A percentile compares a stretch with the other conserved stretches of the same genome.
phyloP scores from a whole-genome alignment of 2,113 vertebrate species.

The Capreolus pygargus region DNA sequence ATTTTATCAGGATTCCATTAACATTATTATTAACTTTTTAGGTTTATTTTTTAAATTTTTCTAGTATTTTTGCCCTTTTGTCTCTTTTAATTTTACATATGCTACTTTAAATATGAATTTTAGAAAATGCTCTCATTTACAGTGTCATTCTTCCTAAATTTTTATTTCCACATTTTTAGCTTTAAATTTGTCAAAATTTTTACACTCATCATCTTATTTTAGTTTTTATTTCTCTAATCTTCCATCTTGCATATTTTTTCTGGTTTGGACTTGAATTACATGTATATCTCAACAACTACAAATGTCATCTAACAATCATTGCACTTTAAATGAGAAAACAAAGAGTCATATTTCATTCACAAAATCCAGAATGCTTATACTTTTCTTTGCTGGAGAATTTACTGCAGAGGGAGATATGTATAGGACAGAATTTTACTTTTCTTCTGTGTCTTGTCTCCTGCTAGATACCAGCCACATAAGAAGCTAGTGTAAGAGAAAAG shows the following conservation, averaged over 20 bases:
- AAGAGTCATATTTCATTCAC: background rate
- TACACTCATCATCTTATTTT: background rate
- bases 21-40: background rate
- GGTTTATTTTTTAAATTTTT: background rate
- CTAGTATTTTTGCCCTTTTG: background rate
- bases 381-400: background rate
- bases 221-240: background rate
- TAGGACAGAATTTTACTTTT: background rate
- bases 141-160: background rate
- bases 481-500: background rate
- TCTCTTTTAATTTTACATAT: background rate
- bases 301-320: background rate
- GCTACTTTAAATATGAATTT: slow-evolving; percentile 1
- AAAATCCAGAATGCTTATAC: background rate
- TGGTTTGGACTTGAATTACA: background rate
- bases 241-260: background rate
- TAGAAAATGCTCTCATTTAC: slow-evolving; percentile 1
- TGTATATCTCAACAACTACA: background rate
- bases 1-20: background rate
- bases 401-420: background rate
- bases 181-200: background rate
- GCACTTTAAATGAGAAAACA: background rate
- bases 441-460: background rate
- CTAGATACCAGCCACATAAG: background rate
- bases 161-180: background rate